A percentile compares a stretch with the other conserved stretches of the same genome.
Evolutionary conservation across 1,140 invertebrate genomes (phyloP).

Genomic region (Drosophila orosa): DNA sequence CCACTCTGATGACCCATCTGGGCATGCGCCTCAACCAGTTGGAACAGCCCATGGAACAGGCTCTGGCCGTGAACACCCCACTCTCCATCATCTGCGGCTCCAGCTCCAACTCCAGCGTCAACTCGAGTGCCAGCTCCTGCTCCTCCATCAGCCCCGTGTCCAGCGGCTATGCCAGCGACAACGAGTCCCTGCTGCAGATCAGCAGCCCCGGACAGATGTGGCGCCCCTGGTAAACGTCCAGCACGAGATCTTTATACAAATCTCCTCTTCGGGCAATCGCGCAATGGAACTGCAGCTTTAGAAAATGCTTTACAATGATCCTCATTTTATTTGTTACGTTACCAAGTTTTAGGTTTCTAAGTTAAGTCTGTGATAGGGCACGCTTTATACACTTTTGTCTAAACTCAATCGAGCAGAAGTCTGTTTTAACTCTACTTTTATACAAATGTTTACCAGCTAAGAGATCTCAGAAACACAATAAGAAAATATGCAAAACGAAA

Average conservation of each 20-base stretch:
- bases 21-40: slow-evolving; percentile 91
- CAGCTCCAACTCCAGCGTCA: slow-evolving; percentile 17
- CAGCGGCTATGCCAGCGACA: slow-evolving; percentile 82
- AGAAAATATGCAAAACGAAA: slow-evolving; percentile 36
- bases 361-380: slow-evolving; percentile 80
- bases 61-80: slow-evolving; percentile 51
- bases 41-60: slow-evolving; percentile 62
- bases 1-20: slow-evolving; percentile 94
- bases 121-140: slow-evolving; percentile 40
- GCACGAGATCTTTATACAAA: neutral
- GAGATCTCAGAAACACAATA: slow-evolving; percentile 57
- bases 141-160: slow-evolving; percentile 73
- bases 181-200: slow-evolving; percentile 67
- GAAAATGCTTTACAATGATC: slow-evolving; percentile 78
- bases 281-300: slow-evolving; percentile 73
- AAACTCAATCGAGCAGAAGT: slow-evolving; percentile 60
- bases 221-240: slow-evolving; percentile 73
- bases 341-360: slow-evolving; percentile 63
- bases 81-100: slow-evolving; percentile 66
- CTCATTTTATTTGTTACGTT: slow-evolving; percentile 69
- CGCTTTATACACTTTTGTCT: slow-evolving; percentile 75
- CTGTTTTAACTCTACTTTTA: slow-evolving; percentile 63
- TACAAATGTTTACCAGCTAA: slow-evolving; percentile 68
- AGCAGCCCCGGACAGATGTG: slow-evolving; percentile 66
- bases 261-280: slow-evolving; percentile 47